phyloP scores from a whole-genome alignment of 2,113 vertebrate genomes.

The Hippoglossus stenolepis region DNA sequence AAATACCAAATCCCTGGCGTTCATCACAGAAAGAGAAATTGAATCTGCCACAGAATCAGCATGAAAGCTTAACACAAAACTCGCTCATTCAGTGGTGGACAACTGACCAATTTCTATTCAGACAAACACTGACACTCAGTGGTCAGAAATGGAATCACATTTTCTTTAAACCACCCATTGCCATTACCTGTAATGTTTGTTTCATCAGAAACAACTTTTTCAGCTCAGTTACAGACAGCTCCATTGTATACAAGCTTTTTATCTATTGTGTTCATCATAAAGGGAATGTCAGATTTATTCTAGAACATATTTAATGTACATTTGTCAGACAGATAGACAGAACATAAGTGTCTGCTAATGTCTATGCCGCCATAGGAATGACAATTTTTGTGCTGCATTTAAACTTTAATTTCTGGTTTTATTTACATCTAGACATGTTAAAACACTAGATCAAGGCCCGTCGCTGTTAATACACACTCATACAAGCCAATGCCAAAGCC shows the following conservation, averaged over 20 bases:
- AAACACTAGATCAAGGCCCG: neutral
- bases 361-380: neutral
- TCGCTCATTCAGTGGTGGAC: neutral
- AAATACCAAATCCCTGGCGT: slow-evolving; percentile 33
- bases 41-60: slow-evolving; percentile 46
- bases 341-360: neutral
- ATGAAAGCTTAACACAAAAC: slow-evolving; percentile 22
- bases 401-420: neutral
- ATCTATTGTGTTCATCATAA: neutral
- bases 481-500: neutral
- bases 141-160: slow-evolving; percentile 33
- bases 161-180: neutral
- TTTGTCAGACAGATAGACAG: neutral
- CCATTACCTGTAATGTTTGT: neutral
- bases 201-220: neutral
- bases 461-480: neutral
- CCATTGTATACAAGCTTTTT: neutral
- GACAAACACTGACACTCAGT: slow-evolving; percentile 66
- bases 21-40: slow-evolving; percentile 39
- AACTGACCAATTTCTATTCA: slow-evolving; percentile 5
- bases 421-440: neutral
- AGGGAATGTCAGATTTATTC: too few relatives aligned
- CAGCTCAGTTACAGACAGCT: neutral
- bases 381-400: neutral
- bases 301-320: neutral